These are phyloP conservation scores for Echinops telfairi DNA, from an alignment of 2,113 vertebrate species.

Conservation along the genomic window DNA sequence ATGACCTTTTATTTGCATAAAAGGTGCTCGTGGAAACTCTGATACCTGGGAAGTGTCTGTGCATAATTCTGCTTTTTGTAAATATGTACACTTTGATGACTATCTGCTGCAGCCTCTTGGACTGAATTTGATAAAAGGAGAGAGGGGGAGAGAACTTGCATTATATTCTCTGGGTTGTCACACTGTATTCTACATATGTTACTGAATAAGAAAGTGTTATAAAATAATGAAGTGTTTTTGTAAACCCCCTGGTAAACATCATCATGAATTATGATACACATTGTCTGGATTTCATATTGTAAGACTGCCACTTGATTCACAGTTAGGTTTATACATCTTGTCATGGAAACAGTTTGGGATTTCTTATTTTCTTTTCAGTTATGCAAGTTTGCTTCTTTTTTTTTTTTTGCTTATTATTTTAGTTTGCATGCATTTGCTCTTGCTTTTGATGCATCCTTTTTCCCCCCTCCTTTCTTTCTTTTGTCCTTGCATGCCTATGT, in stretches of 20 bases:
- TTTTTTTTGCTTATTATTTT: conserved; percentile 87
- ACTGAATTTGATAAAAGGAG: conserved; percentile 80
- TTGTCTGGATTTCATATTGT: conserved; percentile 89
- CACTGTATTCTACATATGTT: conserved; percentile 84
- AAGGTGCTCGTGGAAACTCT: conserved; percentile 62
- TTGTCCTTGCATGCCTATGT: conserved; percentile 79
- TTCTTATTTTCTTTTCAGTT: conserved; percentile 89
- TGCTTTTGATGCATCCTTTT: conserved; percentile 88
- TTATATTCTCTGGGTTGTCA: conserved; percentile 83
- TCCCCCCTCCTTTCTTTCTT: conserved; percentile 86
- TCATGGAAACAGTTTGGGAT: conserved; percentile 88
- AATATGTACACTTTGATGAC: conserved; percentile 84
- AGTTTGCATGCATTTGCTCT: conserved; percentile 86
- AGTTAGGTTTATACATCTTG: conserved; percentile 88
- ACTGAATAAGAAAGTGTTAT: conserved; percentile 87
- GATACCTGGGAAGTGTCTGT: conserved; percentile 76
- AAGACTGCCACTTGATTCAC: conserved; percentile 87
- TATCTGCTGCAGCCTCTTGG: conserved; percentile 84
- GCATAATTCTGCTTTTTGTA: conserved; percentile 74
- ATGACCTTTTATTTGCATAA: conserved; percentile 70
- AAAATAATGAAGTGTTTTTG: conserved; percentile 88
- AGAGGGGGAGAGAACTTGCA: conserved; percentile 80
- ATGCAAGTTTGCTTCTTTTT: conserved; percentile 85
- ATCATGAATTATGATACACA: conserved; percentile 86
- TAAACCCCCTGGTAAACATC: conserved; percentile 88